These are phyloP conservation scores for Stenodema calcarata DNA, from an alignment of 2,888 invertebrate species.

Conservation along the genomic window DNA sequence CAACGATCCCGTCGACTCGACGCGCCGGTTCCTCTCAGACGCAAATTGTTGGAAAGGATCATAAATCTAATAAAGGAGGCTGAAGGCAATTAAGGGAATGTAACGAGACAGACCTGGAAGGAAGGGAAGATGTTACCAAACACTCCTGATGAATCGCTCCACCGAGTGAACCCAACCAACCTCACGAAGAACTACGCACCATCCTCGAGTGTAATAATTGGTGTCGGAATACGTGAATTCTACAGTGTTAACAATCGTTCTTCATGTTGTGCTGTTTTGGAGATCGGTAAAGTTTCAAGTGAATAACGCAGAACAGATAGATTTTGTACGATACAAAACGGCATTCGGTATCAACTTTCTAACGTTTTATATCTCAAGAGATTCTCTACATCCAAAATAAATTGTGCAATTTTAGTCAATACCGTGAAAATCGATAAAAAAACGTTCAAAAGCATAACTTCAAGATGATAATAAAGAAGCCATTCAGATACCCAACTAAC, in stretches of 20 bases:
- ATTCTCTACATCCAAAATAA: no score
- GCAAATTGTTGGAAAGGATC: conserved; percentile 36
- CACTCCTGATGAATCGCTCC: conserved; percentile 22
- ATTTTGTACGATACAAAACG: no score
- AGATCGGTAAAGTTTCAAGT: no score
- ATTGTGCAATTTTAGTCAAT: no score
- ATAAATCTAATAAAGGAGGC: conserved; percentile 26
- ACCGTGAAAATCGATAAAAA: no score
- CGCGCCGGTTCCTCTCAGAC: neutral
- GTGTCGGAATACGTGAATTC: neutral
- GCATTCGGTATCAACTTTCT: no score
- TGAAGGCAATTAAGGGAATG: conserved; percentile 41
- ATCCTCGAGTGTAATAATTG: neutral
- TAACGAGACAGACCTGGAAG: conserved; percentile 32
- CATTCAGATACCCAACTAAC: no score
- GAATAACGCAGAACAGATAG: no score
- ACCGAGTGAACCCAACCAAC: neutral
- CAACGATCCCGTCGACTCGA: neutral
- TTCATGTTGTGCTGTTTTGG: no score
- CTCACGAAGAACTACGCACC: neutral
- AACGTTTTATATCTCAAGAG: no score
- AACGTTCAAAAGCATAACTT: no score
- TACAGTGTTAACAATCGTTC: neutral
- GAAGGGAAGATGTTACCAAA: conserved; percentile 25
- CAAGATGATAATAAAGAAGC: no score